These are phyloP conservation scores for Amazonetta brasiliensis DNA, from an alignment of 2,797 vertebrate genomes.

Conservation along the genomic window DNA sequence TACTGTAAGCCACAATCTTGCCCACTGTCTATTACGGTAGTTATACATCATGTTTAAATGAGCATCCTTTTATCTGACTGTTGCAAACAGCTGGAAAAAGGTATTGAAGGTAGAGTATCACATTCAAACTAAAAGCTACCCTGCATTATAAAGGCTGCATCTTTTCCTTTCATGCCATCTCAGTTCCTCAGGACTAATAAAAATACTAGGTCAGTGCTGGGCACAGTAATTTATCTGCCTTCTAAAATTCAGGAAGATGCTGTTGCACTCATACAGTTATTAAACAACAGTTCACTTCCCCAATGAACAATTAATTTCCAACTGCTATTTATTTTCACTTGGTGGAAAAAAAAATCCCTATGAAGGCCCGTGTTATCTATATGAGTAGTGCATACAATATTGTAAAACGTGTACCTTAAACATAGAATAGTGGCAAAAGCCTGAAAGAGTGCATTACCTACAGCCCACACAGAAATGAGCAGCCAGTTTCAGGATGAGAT, in stretches of 20 bases:
- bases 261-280: not conserved
- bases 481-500: conserved; percentile 44
- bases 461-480: conserved; percentile 55
- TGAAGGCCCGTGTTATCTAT: not conserved
- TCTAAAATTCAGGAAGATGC: conserved; percentile 49
- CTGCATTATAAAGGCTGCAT: conserved; percentile 1
- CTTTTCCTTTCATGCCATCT: conserved; percentile 24
- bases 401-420: not conserved
- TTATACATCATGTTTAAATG: not conserved
- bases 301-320: conserved; percentile 33
- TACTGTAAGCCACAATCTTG: not conserved
- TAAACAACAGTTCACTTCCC: conserved; percentile 61
- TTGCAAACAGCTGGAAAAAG: conserved; percentile 34
- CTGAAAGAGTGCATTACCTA: conserved; percentile 30
- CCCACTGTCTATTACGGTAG: not conserved
- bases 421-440: conserved; percentile 28
- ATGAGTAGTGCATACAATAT: not conserved
- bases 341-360: not conserved
- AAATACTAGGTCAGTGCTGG: conserved; percentile 19
- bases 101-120: conserved; percentile 6
- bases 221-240: conserved; percentile 48
- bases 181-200: conserved; percentile 34
- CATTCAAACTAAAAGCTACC: not conserved
- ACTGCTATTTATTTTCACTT: conserved; percentile 42
- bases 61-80: conserved; percentile 17